phyloP scores from a whole-genome alignment of 1,140 invertebrate species.

The Meteorus sp. region DNA sequence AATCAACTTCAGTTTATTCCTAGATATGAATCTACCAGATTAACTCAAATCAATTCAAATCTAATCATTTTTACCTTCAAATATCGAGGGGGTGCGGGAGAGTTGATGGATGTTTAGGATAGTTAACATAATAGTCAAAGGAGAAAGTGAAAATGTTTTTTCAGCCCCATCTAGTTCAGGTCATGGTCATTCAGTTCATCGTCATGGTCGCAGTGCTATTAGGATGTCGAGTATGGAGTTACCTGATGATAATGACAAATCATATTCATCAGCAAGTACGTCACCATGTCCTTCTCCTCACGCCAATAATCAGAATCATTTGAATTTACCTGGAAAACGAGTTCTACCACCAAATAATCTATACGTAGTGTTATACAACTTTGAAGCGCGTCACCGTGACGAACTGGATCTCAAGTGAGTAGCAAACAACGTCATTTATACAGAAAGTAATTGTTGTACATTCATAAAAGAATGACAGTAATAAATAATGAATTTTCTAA shows the following conservation, averaged over 20 bases:
- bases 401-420: constrained; percentile 88
- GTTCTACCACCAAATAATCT: constrained; percentile 83
- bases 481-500: not conserved
- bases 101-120: not conserved
- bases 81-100: too few relatives aligned
- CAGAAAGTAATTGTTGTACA: not conserved
- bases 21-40: too few relatives aligned
- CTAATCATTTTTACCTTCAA: too few relatives aligned
- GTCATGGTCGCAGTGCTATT: constrained; percentile 66
- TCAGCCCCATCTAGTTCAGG: constrained; percentile 88
- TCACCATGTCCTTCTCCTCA: constrained; percentile 88
- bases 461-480: not conserved
- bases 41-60: too few relatives aligned
- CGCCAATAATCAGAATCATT: constrained; percentile 53
- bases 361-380: constrained; percentile 95
- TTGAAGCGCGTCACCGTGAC: constrained; percentile 89
- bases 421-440: not conserved
- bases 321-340: constrained; percentile 50
- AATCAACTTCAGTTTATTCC: too few relatives aligned
- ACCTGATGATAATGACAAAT: constrained; percentile 89
- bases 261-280: constrained; percentile 85
- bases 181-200: constrained; percentile 49
- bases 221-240: constrained; percentile 90
- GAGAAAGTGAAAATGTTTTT: too few relatives aligned
- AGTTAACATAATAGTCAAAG: not conserved